Conservation (phyloP, 1,140 invertebrate species). For the Brachionus rotundiformis region DNA sequence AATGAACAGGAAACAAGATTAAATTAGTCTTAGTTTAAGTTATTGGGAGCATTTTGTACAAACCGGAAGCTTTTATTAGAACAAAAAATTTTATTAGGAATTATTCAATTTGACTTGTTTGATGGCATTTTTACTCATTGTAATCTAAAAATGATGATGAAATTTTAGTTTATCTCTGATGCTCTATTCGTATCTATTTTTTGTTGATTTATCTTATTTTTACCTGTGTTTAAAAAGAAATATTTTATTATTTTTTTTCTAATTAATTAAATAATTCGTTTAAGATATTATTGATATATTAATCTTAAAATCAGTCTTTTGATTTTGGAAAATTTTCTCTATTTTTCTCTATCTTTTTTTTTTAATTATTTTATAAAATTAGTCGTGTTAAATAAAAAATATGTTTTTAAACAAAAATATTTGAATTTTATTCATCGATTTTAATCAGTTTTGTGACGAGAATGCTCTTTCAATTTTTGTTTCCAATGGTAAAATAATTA, state of each 20-base stretch:
- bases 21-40: background rate
- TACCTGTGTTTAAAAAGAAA: background rate
- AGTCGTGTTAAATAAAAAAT: background rate
- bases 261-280: too few relatives aligned
- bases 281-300: background rate
- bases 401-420: background rate
- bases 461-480: too few relatives aligned
- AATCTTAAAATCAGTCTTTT: background rate
- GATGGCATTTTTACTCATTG: background rate
- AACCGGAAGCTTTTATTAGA: background rate
- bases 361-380: background rate
- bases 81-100: background rate
- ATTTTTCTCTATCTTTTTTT: background rate
- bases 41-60: background rate
- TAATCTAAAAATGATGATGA: background rate
- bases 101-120: background rate
- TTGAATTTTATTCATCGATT: too few relatives aligned
- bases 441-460: too few relatives aligned
- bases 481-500: too few relatives aligned
- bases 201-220: constrained; percentile 11
- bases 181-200: background rate
- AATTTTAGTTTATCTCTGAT: background rate
- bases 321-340: too few relatives aligned
- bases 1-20: constrained; percentile 19
- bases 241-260: too few relatives aligned